Evolutionary conservation across 2,113 vertebrate genomes (phyloP).

Genomic region (Etia nguti): DNA sequence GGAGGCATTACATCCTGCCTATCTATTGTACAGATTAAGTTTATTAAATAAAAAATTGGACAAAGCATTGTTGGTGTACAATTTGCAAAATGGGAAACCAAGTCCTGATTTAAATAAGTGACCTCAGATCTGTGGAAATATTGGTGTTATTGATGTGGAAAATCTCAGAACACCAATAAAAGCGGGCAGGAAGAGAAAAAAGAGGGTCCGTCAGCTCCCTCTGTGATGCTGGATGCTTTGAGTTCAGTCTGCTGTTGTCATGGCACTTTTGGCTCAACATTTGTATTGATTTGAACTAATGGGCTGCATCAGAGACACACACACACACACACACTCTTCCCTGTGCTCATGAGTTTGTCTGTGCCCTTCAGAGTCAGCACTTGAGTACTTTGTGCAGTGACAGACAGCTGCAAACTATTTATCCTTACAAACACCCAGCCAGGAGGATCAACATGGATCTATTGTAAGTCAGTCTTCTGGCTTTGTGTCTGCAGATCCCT

Average conservation of each 20-base stretch:
- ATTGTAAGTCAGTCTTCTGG: not conserved
- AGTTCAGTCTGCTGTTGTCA: conserved; percentile 50
- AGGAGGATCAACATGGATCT: not conserved
- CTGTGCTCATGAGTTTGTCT: not conserved
- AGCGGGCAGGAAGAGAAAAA: not conserved
- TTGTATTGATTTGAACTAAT: conserved; percentile 52
- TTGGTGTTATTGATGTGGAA: not conserved
- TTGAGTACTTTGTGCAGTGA: not conserved
- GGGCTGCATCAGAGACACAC: conserved; percentile 12
- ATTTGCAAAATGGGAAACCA: not conserved
- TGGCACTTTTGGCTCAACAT: conserved; percentile 46
- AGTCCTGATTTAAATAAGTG: not conserved
- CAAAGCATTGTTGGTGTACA: not conserved
- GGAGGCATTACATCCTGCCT: not conserved
- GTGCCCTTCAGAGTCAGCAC: not conserved
- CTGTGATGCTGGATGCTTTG: conserved; percentile 44
- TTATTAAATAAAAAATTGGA: not conserved
- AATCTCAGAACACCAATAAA: conserved; percentile 6
- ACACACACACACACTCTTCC: not conserved
- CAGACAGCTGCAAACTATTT: not conserved
- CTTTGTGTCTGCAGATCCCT: not conserved
- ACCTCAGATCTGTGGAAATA: not conserved
- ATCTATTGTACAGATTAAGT: not conserved
- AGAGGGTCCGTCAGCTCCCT: conserved; percentile 4
- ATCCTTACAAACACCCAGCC: not conserved